Evolutionary conservation across 2,113 vertebrate species (phyloP).

Genomic region (Myotis davidii): DNA sequence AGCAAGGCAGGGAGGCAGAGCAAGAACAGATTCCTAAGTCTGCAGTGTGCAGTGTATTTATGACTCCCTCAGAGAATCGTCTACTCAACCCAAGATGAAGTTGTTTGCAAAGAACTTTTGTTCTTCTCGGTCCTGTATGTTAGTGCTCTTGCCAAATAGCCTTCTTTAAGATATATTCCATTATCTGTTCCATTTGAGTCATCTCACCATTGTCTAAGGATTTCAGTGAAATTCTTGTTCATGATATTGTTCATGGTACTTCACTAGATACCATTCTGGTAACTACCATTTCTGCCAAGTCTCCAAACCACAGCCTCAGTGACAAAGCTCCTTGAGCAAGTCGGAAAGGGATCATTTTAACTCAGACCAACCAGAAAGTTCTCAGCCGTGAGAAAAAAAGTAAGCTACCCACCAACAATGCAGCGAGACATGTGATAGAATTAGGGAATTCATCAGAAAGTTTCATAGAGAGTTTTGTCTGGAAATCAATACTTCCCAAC

Average conservation of each 20-base stretch:
- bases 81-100: background rate
- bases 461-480: background rate
- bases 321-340: background rate
- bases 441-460: background rate
- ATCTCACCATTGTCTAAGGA: background rate
- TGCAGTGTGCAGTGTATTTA: background rate
- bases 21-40: background rate
- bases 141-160: background rate
- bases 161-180: background rate
- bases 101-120: background rate
- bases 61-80: background rate
- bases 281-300: background rate
- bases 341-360: background rate
- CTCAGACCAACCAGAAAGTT: background rate
- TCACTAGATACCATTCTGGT: background rate
- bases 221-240: background rate
- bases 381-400: background rate
- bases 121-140: background rate
- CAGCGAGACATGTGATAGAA: background rate
- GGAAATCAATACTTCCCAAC: background rate
- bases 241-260: background rate
- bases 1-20: background rate
- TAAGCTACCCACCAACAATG: background rate
- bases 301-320: background rate
- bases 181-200: background rate